Base-by-base conservation (phyloP, 2,797 vertebrate species). In the Molossus alvarezi region DNA sequence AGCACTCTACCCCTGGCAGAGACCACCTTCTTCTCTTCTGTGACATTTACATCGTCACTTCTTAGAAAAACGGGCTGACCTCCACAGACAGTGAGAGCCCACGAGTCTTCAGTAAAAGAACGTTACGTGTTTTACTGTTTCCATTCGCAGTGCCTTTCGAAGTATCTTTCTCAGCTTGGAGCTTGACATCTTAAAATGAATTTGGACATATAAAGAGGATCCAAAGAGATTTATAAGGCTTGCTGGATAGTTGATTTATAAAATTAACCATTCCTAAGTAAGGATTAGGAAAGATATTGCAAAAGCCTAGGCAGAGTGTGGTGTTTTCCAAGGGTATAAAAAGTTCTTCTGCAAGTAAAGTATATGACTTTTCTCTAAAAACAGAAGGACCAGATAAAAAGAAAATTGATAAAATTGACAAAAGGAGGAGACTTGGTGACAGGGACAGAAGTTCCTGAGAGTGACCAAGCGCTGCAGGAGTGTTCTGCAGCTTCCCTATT, bases 181-280 rank as follows among this genome's bases (percentile, higher is more conserved):
- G 27, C 5, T 60, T 86, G 25, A 73, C 48, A 45, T 37, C 65
- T 72, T 91, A 60, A 71, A 53, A 89, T 9, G 29, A 7, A 57
- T 67, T 45, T 80, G 25, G 53, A 92, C 60, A 45, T 58, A 29
- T 90, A 64, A 17, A 82, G 79, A 95, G 79, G 45, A 82, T 53
- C 87, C 62, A 60, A 53, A 89, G 82, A 93, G 6, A 76, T 76
- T 37, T 87, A 37, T 67, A 76, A 80, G 15, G 13, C 71, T 69
- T 53, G 48, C 20, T 89, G 2, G 21, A 51, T 11, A 69, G 1
- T 27, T 25, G 41, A 88, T 77, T 51, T 27, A 48, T 58, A 85
- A 88, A 94, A 48, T 3, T 4, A 64, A 25, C 5, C 41, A 65
- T 88, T 8, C 37, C 6, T 72, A 80, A 58, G 79, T 64, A 90